Evolutionary conservation across 1,140 invertebrate species (phyloP).

Genomic region (Pogonomyrmex barbatus): DNA sequence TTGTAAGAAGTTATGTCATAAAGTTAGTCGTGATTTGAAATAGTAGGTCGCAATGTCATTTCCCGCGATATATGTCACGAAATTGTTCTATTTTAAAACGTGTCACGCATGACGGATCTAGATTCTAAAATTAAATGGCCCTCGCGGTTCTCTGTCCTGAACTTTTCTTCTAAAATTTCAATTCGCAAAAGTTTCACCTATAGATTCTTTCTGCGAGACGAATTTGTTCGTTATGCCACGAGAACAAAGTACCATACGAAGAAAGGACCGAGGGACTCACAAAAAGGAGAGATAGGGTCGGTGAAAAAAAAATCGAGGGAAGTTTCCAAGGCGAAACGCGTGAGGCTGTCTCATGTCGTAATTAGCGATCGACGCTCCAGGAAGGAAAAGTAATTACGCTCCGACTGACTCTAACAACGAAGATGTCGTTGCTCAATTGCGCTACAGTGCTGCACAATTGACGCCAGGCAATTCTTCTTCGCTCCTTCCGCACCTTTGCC

Average conservation of each 20-base stretch:
- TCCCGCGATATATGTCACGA: not conserved
- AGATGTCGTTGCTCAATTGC: constrained; percentile 69
- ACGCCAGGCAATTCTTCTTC: constrained; percentile 21
- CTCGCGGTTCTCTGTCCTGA: not conserved
- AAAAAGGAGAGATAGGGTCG: constrained; percentile 8
- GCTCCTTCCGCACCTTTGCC: constrained; percentile 17
- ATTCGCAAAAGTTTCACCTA: not conserved
- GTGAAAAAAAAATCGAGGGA: constrained; percentile 20
- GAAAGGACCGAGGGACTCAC: not conserved
- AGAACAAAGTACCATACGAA: not conserved
- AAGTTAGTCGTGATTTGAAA: constrained; percentile 31
- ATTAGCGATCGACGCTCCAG: constrained; percentile 66
- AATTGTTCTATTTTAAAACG: not conserved
- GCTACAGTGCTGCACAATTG: constrained; percentile 64
- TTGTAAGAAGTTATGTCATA: constrained; percentile 38
- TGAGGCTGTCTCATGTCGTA: constrained; percentile 40
- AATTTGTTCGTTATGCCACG: constrained; percentile 31
- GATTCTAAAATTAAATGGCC: not conserved
- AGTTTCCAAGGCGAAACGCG: constrained; percentile 38
- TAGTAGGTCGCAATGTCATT: not conserved
- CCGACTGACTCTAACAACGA: constrained; percentile 71
- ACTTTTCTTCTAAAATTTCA: not conserved
- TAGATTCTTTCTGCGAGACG: not conserved
- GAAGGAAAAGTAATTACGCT: constrained; percentile 69
- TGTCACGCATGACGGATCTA: not conserved